Evolutionary conservation across 2,113 vertebrate genomes (phyloP), one percentile per base, ranked within the genome.

Genomic region (Andinoacara biseriatus): DNA sequence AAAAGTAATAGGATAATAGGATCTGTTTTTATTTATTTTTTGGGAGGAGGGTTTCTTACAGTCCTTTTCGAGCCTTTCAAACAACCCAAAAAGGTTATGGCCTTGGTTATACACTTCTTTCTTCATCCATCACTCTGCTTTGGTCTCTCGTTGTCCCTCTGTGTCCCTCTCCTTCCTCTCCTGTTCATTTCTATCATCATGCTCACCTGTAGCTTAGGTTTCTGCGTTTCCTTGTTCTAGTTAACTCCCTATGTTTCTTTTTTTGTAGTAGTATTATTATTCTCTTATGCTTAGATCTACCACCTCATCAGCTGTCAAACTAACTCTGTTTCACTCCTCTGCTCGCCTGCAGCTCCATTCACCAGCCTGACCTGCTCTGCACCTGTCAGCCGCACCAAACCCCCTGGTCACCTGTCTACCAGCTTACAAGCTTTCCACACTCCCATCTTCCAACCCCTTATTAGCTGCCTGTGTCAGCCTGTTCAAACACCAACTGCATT

Each of bases 241-340:
- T 72, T 78, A 78, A 54, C 62, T 3, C 31, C 57, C 54, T 58
- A 59, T 76, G 10, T 62, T 67, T 78, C 5, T 76, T 56, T 31
- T 58, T 83, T 72, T 33, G 31, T 35, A 35, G 43, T n/a, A 17
- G 46, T 49, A 72, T 31, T 31, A 72, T 54, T 72, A 54, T n/a
- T 72, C 46, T 54, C 46, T 26, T 31, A 46, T 52, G 46, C 17
- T 72, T 31, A 31, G 67, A 72, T 54, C 46, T 46, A 72, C 67
- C 46, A 72, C 46, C 43, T 35, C 17, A 26, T 72, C 75, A 61
- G 57, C 82, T 78, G 63, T 78, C 82, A 72, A 35, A 78, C 18
- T 13, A 56, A 49, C 43, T 58, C 18, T 13, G 52, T 84, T 84
- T 78, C 57, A 63, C 49, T 60, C 67, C 46, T 72, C 46, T 72